A percentile compares a stretch with the other conserved stretches of the same genome.
Conservation (phyloP, 2,888 invertebrate genomes). For the Torymus auratus region DNA sequence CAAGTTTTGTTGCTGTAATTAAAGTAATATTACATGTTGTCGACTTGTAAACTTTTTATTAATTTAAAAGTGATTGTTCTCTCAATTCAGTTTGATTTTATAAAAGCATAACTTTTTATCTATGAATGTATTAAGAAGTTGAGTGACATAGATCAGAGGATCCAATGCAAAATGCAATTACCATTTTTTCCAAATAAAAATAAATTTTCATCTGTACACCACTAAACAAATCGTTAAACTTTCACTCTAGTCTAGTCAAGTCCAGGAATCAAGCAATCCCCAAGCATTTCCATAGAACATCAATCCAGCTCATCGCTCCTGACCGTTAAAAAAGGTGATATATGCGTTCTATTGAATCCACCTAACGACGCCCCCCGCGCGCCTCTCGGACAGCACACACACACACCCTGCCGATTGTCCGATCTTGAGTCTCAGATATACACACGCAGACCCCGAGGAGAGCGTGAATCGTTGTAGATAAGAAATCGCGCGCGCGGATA, state of each 20-base stretch:
- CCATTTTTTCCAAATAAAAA: no score
- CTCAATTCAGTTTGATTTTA: no score
- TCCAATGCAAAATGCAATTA: no score
- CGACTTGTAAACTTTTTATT: no score
- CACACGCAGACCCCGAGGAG: slow-evolving; percentile 8
- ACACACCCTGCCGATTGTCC: slow-evolving; percentile 62
- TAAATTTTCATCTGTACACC: no score
- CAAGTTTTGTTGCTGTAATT: no score
- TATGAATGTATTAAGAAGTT: no score
- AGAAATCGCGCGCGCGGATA: slow-evolving; percentile 67
- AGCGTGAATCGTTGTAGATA: slow-evolving; percentile 66
- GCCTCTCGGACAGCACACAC: slow-evolving; percentile 64
- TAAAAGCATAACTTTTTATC: no score
- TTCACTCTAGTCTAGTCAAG: not conserved
- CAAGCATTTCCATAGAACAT: not conserved
- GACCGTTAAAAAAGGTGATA: slow-evolving; percentile 43
- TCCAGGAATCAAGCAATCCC: not conserved
- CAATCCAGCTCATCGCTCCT: slow-evolving; percentile 45
- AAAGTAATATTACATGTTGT: not conserved
- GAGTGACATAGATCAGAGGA: no score
- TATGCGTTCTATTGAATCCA: slow-evolving; percentile 50
- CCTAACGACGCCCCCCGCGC: slow-evolving; percentile 54
- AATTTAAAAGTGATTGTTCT: no score
- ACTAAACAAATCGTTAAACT: no score
- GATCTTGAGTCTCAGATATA: slow-evolving; percentile 53